Evolutionary conservation across 2,888 invertebrate genomes (phyloP), one percentile per base, ranked within the genome.

Genomic region (Silvanus unidentatus): DNA sequence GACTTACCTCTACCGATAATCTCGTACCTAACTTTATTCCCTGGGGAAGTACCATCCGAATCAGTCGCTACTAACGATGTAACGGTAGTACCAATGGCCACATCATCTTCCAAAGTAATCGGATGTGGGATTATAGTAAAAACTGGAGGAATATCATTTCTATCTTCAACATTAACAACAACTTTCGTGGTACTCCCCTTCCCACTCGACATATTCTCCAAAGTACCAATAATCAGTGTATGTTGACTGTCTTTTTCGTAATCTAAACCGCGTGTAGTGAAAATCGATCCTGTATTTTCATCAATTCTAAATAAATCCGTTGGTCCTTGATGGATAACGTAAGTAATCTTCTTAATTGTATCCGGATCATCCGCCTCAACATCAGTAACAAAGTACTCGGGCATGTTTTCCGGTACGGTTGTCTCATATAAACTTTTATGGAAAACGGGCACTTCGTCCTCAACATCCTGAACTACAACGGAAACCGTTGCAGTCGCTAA

Each of bases 351-450:
- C 54, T 85, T 82, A 34, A 77, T 68, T 0, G 88, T 86, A 57
- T 92, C 92, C 1, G 89, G 88, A 72, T 92, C 92, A 53, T 81
- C 78, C 0, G 92, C 91, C 82, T 88, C 79, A 38, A 93, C 91
- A 64, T 86, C 86, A 35, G 84, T 79, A 4, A 93, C 84, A 45
- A 84, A 79, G 61, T 82, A 79, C 65, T 90, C 86, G 1, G 86
- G 81, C 29, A 81, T 78, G 68, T 93, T 93, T 74, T 93, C 93
- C 1, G 90, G 88, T n/a, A 91, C 86, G 35, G 77, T 78, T 1
- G 86, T 86, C 55, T 88, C 84, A 61, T 92, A 89, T 16, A 80
- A 73, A 1, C 80, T 73, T 52, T 84, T 81, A 41, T 75, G 75
- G 69, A 94, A 94, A 38, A 84, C 75, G 0, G 93, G 93, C 30